phyloP scores from a whole-genome alignment of 2,113 vertebrate genomes.

The Chrysochloris asiatica region DNA sequence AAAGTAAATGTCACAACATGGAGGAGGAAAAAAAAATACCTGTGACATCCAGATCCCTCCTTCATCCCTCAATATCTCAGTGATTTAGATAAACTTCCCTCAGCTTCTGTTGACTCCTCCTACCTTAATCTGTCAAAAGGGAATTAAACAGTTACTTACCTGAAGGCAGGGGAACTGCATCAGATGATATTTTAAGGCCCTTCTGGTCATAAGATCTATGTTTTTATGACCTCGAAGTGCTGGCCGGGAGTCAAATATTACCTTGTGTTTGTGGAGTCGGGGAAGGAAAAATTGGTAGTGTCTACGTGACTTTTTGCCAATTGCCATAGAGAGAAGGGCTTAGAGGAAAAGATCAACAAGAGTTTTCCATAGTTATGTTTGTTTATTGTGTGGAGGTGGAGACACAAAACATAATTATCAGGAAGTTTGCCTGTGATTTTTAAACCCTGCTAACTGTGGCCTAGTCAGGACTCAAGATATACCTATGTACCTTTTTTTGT shows the following conservation, averaged over 20 bases:
- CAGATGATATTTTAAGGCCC: background rate
- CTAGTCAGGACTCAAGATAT: background rate
- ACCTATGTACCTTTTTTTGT: background rate
- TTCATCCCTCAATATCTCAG: background rate
- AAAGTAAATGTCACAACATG: background rate
- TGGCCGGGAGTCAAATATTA: conserved; percentile 43
- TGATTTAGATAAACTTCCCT: background rate
- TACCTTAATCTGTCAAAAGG: conserved; percentile 19
- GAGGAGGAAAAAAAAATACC: background rate
- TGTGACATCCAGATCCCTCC: background rate
- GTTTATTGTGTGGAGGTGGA: background rate
- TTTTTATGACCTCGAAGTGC: conserved; percentile 19
- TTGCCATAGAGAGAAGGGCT: background rate
- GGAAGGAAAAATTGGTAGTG: background rate
- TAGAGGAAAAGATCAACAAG: background rate
- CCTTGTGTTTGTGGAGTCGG: conserved; percentile 36
- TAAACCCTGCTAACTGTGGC: background rate
- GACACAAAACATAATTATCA: background rate
- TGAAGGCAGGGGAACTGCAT: background rate
- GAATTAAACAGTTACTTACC: background rate
- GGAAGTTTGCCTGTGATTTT: background rate
- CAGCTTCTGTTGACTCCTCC: background rate
- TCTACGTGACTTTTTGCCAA: background rate
- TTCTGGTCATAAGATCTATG: conserved; percentile 34
- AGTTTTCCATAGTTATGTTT: background rate